Evolutionary conservation across 1,140 invertebrate species (phyloP).

Genomic region (Eriosoma lanigerum): DNA sequence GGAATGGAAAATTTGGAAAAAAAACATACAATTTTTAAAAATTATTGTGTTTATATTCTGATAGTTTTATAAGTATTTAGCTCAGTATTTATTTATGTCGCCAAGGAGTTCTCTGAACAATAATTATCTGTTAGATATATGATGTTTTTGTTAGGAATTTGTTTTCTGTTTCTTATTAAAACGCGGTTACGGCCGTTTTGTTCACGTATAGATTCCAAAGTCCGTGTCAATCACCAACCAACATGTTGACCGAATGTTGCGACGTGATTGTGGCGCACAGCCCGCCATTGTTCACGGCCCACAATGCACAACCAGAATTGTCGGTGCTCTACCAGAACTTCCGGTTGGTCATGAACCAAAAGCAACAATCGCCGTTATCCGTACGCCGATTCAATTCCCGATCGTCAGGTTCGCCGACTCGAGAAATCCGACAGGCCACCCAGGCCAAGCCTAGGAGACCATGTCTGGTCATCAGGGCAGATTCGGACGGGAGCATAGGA

Average conservation of each 20-base stretch:
- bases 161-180: neutral
- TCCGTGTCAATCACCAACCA: neutral
- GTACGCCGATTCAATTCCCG: slow-evolving; percentile 55
- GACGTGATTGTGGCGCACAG: slow-evolving; percentile 67
- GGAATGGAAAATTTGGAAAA: no score
- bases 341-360: slow-evolving; percentile 58
- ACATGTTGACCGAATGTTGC: slow-evolving; percentile 53
- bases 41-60: no score
- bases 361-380: slow-evolving; percentile 58
- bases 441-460: slow-evolving; percentile 59
- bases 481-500: slow-evolving; percentile 54
- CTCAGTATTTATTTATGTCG: no score
- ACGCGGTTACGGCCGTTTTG: slow-evolving; percentile 4
- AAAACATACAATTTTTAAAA: no score
- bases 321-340: slow-evolving; percentile 55
- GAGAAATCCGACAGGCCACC: slow-evolving; percentile 56
- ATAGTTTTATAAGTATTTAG: no score
- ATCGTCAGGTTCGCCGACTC: slow-evolving; percentile 55
- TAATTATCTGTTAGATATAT: no score
- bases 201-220: slow-evolving; percentile 23
- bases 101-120: no score
- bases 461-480: slow-evolving; percentile 59
- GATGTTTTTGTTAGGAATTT: no score
- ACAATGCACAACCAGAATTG: slow-evolving; percentile 58
- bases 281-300: slow-evolving; percentile 70